These are phyloP conservation scores for Leptinotarsa juncta DNA, from an alignment of 2,888 invertebrate genomes.

Conservation along the genomic window DNA sequence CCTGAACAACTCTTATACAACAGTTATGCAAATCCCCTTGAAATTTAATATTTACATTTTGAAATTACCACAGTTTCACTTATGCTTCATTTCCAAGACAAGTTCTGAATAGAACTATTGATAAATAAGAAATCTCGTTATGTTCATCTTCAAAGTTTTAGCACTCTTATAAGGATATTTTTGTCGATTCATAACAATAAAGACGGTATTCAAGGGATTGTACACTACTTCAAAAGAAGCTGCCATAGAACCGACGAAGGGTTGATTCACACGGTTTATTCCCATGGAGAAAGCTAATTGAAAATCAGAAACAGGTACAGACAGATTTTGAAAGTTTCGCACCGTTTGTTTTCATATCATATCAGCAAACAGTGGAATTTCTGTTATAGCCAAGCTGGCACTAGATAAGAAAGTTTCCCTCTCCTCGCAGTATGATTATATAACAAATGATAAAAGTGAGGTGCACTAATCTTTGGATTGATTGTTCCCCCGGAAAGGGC, in stretches of 20 bases:
- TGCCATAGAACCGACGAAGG: slow-evolving; percentile 20
- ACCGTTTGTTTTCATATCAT: not conserved
- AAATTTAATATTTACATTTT: too few species aligned
- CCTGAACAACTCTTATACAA: too few species aligned
- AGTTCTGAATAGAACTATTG: too few species aligned
- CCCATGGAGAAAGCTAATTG: slow-evolving; percentile 17
- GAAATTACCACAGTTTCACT: too few species aligned
- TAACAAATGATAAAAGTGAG: not conserved
- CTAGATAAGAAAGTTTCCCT: not conserved
- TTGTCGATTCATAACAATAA: slow-evolving; percentile 23
- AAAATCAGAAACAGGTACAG: slow-evolving; percentile 21
- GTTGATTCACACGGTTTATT: slow-evolving; percentile 28
- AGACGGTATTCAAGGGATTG: slow-evolving; percentile 10
- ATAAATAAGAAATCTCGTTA: too few species aligned
- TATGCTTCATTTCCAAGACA: too few species aligned
- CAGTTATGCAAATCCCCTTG: too few species aligned
- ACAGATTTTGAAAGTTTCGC: slow-evolving; percentile 13
- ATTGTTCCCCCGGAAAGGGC: slow-evolving; percentile 15
- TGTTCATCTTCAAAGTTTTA: too few species aligned
- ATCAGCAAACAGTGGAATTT: not conserved
- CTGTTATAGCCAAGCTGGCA: not conserved
- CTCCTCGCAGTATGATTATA: slow-evolving; percentile 5
- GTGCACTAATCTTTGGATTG: slow-evolving; percentile 12
- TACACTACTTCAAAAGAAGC: slow-evolving; percentile 6
- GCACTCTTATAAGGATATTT: slow-evolving; percentile 8